These are phyloP conservation scores for Malurus splendens DNA, from an alignment of 2,797 vertebrate genomes.

Conservation along the genomic window DNA sequence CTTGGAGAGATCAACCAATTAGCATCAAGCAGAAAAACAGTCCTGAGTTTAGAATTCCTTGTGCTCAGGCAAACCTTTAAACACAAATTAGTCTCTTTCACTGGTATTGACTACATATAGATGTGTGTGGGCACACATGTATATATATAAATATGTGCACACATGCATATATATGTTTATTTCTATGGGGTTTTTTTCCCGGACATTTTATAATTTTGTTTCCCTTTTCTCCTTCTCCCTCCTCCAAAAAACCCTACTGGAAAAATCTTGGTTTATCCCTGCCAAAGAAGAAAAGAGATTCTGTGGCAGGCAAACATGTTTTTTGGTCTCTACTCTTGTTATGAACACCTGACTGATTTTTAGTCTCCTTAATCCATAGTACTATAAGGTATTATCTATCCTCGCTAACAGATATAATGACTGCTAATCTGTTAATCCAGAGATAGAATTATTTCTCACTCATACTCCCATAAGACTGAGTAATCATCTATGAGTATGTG, in stretches of 20 bases:
- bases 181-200: not conserved
- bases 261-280: not conserved
- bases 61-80: not conserved
- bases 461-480: not conserved
- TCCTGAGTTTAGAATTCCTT: not conserved
- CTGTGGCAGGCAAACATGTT: not conserved
- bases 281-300: not conserved
- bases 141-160: fast-evolving
- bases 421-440: not conserved
- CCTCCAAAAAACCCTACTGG: not conserved
- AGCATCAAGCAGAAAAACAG: not conserved
- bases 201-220: fast-evolving
- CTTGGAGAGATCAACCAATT: not conserved
- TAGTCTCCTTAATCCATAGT: not conserved
- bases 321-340: not conserved
- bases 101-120: not conserved
- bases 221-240: not conserved
- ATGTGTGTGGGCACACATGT: fast-evolving
- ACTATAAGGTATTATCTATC: not conserved
- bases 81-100: not conserved
- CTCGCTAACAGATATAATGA: not conserved
- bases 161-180: not conserved
- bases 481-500: not conserved
- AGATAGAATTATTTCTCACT: not conserved
- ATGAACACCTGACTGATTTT: not conserved